Conservation (phyloP, 2,113 vertebrate genomes). For the Callospermophilus lateralis region DNA sequence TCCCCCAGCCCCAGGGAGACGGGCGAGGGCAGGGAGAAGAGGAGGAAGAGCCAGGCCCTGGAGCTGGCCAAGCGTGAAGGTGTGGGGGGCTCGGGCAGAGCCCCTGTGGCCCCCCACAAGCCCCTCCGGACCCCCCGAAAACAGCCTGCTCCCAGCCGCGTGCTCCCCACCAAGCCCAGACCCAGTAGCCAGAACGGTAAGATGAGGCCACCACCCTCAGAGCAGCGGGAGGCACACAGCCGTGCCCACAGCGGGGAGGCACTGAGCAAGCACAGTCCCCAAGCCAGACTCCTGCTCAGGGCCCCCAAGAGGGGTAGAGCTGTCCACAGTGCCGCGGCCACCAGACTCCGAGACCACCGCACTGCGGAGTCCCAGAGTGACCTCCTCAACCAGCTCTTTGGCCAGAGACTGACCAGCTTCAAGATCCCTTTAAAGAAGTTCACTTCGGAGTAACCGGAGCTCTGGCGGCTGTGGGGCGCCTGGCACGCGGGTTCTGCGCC, state of each 20-base stretch:
- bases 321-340: conserved; percentile 87
- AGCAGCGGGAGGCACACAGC: conserved; percentile 87
- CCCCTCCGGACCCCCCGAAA: conserved; percentile 89
- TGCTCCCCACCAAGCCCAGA: conserved; percentile 89
- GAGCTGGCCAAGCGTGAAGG: conserved; percentile 86
- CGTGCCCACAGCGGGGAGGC: conserved; percentile 90
- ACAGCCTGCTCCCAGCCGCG: conserved; percentile 91
- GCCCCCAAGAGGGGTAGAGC: conserved; percentile 89
- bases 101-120: not conserved
- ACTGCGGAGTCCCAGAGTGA: conserved; percentile 97
- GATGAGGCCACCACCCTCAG: conserved; percentile 86
- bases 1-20: conserved; percentile 91
- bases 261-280: conserved; percentile 88
- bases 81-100: conserved; percentile 82
- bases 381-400: conserved; percentile 98
- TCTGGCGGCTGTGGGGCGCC: conserved; percentile 87
- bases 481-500: conserved; percentile 46
- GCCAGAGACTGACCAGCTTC: conserved; percentile 98
- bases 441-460: conserved; percentile 92
- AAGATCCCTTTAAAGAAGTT: conserved; percentile 99
- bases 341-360: conserved; percentile 89
- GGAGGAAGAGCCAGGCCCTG: conserved; percentile 87
- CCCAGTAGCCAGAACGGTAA: conserved; percentile 88
- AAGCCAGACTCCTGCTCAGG: conserved; percentile 89
- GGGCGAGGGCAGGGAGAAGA: conserved; percentile 88